These are phyloP conservation scores for Parus major DNA, from an alignment of 2,113 vertebrate species.

Conservation along the genomic window DNA sequence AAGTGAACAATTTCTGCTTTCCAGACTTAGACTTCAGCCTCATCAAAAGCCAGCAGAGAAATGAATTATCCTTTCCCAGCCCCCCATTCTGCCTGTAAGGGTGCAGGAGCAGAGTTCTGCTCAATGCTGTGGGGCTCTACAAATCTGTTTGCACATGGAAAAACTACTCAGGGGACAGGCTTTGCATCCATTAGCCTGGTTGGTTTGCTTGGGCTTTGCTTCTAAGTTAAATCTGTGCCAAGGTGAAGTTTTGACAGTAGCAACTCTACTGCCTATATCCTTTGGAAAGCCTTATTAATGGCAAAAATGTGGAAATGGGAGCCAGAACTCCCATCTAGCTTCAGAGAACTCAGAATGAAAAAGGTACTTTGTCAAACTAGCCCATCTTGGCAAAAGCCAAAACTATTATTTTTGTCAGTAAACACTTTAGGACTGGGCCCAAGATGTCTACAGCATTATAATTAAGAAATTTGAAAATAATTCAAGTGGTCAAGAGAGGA, in stretches of 20 bases:
- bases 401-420: not conserved
- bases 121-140: not conserved
- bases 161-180: not conserved
- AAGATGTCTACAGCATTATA: not conserved
- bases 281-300: not conserved
- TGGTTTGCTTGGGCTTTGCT: not conserved
- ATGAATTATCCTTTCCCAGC: not conserved
- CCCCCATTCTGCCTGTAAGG: not conserved
- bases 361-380: not conserved
- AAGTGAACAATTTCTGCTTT: not conserved
- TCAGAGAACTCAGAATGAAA: not conserved
- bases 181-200: not conserved
- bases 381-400: not conserved
- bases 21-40: not conserved
- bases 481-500: not conserved
- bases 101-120: not conserved
- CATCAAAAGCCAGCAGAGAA: not conserved
- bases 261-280: not conserved
- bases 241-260: not conserved
- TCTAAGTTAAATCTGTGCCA: not conserved
- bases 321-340: not conserved
- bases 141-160: not conserved
- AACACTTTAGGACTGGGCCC: not conserved
- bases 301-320: not conserved
- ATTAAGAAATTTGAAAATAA: not conserved